These are phyloP conservation scores for Tiliacea citrago DNA, from an alignment of 2,888 invertebrate genomes.

Conservation along the genomic window DNA sequence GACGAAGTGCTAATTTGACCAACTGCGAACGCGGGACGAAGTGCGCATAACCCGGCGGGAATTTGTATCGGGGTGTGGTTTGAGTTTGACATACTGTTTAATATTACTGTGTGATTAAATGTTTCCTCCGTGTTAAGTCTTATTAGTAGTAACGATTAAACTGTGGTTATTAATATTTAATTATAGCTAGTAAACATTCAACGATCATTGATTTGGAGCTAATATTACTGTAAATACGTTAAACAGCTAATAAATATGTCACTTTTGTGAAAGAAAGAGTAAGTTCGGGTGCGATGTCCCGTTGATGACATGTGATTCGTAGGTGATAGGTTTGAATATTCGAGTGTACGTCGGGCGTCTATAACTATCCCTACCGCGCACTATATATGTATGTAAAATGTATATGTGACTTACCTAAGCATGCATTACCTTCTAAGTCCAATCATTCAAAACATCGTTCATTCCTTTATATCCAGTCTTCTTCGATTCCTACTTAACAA, in stretches of 20 bases:
- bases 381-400: conserved; percentile 31
- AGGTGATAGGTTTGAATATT: conserved; percentile 28
- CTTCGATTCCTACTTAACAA: conserved; percentile 76
- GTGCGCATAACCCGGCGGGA: not conserved
- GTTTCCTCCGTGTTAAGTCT: conserved; percentile 15
- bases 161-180: conserved; percentile 35
- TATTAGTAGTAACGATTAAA: conserved; percentile 33
- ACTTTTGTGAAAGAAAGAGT: conserved; percentile 11
- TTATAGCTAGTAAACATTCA: conserved; percentile 51
- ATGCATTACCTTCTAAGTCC: conserved; percentile 68
- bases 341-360: conserved; percentile 36
- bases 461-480: conserved; percentile 79
- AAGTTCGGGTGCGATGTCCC: conserved; percentile 6
- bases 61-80: conserved; percentile 15
- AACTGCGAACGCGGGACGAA: no score
- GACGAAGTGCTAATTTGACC: no score
- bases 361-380: conserved; percentile 36
- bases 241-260: conserved; percentile 44
- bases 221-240: conserved; percentile 48
- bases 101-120: conserved; percentile 3
- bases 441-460: conserved; percentile 68
- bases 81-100: conserved; percentile 2
- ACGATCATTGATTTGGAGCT: conserved; percentile 39
- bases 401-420: conserved; percentile 61
- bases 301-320: conserved; percentile 6